Conservation (phyloP, 2,113 vertebrate species). For the Prinia subflava region DNA sequence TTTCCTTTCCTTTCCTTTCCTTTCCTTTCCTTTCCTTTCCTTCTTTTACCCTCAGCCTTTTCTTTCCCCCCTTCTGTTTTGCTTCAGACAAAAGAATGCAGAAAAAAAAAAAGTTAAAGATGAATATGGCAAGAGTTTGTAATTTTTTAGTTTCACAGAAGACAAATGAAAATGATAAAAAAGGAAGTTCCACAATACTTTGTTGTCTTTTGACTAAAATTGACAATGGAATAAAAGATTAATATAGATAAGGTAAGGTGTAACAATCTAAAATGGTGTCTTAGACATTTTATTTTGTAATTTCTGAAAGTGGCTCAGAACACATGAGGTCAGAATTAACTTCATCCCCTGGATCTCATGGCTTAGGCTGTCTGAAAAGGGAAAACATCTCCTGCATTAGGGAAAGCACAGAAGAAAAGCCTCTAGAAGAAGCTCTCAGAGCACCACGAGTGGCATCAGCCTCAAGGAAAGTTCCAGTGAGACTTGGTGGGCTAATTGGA, state of each 20-base stretch:
- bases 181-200: not conserved
- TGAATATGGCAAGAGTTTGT: not conserved
- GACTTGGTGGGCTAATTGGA: not conserved
- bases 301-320: not conserved
- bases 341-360: not conserved
- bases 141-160: not conserved
- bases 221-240: not conserved
- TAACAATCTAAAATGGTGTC: not conserved
- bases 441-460: not conserved
- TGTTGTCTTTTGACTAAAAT: not conserved
- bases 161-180: not conserved
- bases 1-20: too few species aligned
- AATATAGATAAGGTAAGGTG: not conserved
- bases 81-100: not conserved
- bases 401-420: not conserved
- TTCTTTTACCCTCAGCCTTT: not conserved
- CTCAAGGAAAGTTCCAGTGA: not conserved
- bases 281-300: not conserved
- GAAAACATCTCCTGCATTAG: not conserved
- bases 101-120: not conserved
- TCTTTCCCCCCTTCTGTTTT: not conserved
- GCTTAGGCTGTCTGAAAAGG: not conserved
- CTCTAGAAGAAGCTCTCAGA: not conserved
- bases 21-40: too few species aligned
- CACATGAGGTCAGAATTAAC: not conserved